phyloP scores from a whole-genome alignment of 2,113 vertebrate genomes.

The Equus przewalskii region DNA sequence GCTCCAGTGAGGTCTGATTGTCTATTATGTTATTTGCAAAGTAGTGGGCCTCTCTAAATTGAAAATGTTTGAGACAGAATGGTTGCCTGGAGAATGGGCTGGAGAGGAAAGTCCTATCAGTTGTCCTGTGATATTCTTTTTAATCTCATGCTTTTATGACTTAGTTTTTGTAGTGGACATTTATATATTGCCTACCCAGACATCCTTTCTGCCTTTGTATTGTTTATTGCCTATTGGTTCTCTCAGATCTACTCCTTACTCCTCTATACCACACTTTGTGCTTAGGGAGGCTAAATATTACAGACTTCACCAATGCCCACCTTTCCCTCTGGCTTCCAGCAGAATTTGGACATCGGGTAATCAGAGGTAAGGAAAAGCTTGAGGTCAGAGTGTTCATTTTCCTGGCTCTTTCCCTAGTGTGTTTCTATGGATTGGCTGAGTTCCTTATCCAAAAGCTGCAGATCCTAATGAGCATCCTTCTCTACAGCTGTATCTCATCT shows the following conservation, averaged over 20 bases:
- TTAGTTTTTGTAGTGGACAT: neutral
- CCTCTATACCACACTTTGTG: too few relatives aligned
- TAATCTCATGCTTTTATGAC: neutral
- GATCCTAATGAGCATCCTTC: neutral
- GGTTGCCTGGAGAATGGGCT: neutral
- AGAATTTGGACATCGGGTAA: neutral
- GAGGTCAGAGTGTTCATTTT: neutral
- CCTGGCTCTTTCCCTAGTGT: neutral
- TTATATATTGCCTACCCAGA: neutral
- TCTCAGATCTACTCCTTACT: neutral
- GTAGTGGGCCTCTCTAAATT: neutral
- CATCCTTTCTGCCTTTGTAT: neutral
- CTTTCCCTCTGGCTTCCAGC: neutral
- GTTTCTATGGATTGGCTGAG: neutral
- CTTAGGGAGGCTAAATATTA: neutral
- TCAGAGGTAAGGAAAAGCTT: neutral
- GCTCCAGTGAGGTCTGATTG: neutral
- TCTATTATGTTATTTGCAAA: neutral
- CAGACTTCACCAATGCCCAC: neutral
- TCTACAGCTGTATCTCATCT: neutral
- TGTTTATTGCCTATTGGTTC: neutral
- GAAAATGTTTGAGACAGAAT: neutral
- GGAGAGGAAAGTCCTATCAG: neutral
- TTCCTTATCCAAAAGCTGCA: neutral
- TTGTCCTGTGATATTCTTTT: neutral